Percentiles rank a stretch among this genome's conserved stretches.
phyloP scores from a whole-genome alignment of 1,140 invertebrate genomes.

The Colletes gigas region DNA sequence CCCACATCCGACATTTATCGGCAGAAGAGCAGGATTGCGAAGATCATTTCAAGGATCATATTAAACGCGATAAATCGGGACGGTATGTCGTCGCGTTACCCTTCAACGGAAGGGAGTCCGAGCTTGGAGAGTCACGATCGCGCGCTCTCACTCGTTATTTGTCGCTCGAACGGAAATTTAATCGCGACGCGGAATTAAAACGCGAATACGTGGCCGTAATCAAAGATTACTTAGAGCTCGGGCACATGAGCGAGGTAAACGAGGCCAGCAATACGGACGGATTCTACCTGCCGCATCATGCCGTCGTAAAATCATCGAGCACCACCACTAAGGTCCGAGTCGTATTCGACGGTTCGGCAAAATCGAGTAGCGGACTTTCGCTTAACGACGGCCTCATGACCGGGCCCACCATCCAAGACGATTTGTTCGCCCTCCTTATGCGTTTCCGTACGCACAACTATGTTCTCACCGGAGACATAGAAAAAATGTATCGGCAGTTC shows the following conservation, averaged over 20 bases:
- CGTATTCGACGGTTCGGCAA: background rate
- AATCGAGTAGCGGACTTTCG: background rate
- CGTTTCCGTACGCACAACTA: conserved; percentile 26
- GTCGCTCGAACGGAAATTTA: background rate
- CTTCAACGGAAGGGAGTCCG: background rate
- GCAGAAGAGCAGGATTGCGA: background rate
- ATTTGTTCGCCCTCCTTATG: conserved; percentile 22
- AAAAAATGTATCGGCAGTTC: conserved; percentile 28
- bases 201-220: background rate
- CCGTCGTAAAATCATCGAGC: no score
- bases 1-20: background rate
- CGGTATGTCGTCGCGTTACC: background rate
- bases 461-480: conserved; percentile 28
- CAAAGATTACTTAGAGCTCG: conserved; percentile 56
- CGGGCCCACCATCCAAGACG: conserved; percentile 18
- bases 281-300: no score
- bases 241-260: conserved; percentile 48
- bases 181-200: background rate
- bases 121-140: background rate
- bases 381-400: background rate
- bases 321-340: background rate
- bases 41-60: background rate
- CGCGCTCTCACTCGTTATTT: background rate
- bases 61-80: background rate
- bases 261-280: background rate